Base-by-base conservation (phyloP, 2,888 invertebrate species). In the Melanostoma mellinum region DNA sequence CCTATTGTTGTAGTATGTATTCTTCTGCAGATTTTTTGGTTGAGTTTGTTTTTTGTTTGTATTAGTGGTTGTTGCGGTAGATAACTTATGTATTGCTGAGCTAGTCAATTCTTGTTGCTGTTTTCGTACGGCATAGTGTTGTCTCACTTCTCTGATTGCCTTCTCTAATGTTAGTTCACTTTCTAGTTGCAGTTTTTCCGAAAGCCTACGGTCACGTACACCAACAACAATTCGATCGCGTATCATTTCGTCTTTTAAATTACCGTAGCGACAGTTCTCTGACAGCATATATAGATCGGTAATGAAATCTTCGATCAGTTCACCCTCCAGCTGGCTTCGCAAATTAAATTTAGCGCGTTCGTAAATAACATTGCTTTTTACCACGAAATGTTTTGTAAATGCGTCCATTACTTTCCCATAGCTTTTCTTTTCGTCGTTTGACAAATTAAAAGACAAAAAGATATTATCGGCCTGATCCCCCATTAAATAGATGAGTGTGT, bases 291-390 rank as follows among this genome's bases (percentile, higher is more conserved):
- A 67, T 3, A 81, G 48, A 10, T 63, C 36, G 3, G 80, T 81
- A 32, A 71, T 81, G 36, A 76, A 81, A 56, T 77, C 69, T 30
- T 65, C 63, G 38, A 69, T 55, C 2, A 71, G 48, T 38, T 77
- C 77, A n/a, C 71, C 71, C 3, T 77, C 76, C 8, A 77, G 38
- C n/a, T 71, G 69, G 1, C 6, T 6, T 9, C 75, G 36, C 10
- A 58, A 33, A 60, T 75, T 68, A 35, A 78, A 78, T 50, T 52
- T 72, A 5, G 71, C 78, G 6, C 78, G 58, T 44, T 78, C 72
- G 44, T 67, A 77, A 32, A 77, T 71, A 9, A 77, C 56, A 38
- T 77, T 63, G 3, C 55, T 77, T n/a, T 69, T 68, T 4, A 71
- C 20, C 20, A 20, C 20, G 20, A 20, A 20, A 20, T 20, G 20